These are phyloP conservation scores for Ancistrus triradiatus DNA, from an alignment of 2,113 vertebrate species.

Conservation along the genomic window DNA sequence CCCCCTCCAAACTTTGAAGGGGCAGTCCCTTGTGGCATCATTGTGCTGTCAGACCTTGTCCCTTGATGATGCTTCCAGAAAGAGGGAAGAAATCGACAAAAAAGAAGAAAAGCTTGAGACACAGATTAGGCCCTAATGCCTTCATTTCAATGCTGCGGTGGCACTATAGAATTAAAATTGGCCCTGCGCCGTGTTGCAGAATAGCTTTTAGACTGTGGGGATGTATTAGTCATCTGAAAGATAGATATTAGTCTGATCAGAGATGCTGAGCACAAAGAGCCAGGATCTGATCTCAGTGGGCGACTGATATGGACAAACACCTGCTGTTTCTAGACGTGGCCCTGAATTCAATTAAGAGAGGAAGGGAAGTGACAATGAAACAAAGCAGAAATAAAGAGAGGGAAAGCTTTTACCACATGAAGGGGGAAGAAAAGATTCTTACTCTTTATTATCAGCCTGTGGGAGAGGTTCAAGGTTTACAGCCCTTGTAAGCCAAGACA, in stretches of 20 bases:
- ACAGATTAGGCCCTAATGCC: constrained; percentile 37
- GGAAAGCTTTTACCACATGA: not conserved
- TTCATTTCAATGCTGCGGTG: constrained; percentile 24
- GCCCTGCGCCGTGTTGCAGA: constrained; percentile 24
- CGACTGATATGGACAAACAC: constrained; percentile 51
- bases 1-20: no score
- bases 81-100: no score
- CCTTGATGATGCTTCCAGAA: no score
- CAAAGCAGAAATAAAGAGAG: not conserved
- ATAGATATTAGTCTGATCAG: constrained; percentile 57
- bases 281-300: constrained; percentile 48
- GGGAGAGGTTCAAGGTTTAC: no score
- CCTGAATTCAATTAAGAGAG: constrained; percentile 51
- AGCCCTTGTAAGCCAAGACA: no score
- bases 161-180: constrained; percentile 38
- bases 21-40: no score
- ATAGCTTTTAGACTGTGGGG: constrained; percentile 38
- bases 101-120: not conserved
- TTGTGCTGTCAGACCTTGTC: no score
- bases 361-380: not conserved
- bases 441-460: not conserved
- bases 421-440: not conserved
- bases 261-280: constrained; percentile 57
- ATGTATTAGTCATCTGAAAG: constrained; percentile 56
- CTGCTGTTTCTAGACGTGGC: constrained; percentile 38